phyloP scores from a whole-genome alignment of 2,888 invertebrate species.

The Capitulum mitella region DNA sequence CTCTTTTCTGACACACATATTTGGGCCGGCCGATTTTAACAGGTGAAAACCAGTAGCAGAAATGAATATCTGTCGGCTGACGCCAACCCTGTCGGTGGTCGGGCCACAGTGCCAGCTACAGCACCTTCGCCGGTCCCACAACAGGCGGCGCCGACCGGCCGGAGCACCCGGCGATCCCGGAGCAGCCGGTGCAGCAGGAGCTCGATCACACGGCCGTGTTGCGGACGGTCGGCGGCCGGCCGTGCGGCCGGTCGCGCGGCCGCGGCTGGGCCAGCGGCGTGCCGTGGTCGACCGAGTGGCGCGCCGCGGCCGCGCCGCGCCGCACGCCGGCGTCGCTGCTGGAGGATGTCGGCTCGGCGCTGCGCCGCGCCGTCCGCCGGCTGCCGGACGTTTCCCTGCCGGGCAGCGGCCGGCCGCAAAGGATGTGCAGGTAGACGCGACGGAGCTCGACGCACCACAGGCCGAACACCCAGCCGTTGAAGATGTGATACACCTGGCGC shows the following conservation, averaged over 20 bases:
- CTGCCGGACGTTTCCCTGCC: neutral
- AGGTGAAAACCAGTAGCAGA: no score
- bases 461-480: constrained; percentile 24
- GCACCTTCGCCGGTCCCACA: no score
- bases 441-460: constrained; percentile 19
- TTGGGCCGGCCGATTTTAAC: no score
- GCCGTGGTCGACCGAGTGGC: neutral
- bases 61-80: no score
- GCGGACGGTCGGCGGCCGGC: neutral
- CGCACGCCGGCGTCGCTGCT: neutral
- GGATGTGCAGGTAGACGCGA: constrained; percentile 9
- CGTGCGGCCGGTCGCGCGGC: neutral
- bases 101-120: no score
- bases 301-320: neutral
- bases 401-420: neutral
- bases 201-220: neutral
- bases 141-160: no score
- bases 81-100: no score
- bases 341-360: neutral
- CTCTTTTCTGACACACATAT: no score
- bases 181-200: no score
- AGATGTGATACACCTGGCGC: constrained; percentile 12
- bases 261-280: neutral
- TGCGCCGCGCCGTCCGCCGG: neutral
- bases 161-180: neutral